Conservation (phyloP, 2,797 vertebrate species). For the Neosilurus hyrtlii region DNA sequence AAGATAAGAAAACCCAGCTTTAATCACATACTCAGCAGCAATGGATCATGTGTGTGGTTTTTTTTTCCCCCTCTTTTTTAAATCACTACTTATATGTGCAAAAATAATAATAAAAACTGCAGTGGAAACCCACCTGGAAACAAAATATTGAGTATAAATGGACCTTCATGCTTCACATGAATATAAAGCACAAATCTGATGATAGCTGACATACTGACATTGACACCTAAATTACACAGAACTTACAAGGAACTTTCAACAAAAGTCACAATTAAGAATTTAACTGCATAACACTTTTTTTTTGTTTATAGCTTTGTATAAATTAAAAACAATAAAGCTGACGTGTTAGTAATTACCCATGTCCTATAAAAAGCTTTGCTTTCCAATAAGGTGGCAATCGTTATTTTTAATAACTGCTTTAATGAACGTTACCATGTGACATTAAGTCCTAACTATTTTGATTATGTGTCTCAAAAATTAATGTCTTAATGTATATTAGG, state of each 20-base stretch:
- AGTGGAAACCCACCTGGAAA: too few species aligned
- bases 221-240: not conserved
- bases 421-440: constrained; percentile 53
- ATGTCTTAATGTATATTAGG: constrained; percentile 61
- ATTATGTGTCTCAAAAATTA: constrained; percentile 51
- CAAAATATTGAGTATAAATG: not conserved
- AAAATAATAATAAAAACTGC: too few species aligned
- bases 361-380: constrained; percentile 45
- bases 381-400: constrained; percentile 45
- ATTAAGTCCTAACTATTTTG: constrained; percentile 53
- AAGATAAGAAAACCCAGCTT: too few species aligned
- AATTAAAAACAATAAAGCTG: constrained; percentile 28
- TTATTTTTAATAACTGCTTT: constrained; percentile 53
- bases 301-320: constrained; percentile 34
- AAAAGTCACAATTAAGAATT: constrained; percentile 17
- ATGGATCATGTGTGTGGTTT: too few species aligned
- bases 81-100: too few species aligned
- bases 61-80: too few species aligned
- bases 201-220: constrained; percentile 1
- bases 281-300: not conserved
- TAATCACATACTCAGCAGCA: too few species aligned
- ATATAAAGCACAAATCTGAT: constrained; percentile 4
- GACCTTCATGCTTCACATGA: not conserved
- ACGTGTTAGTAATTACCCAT: constrained; percentile 30
- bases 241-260: not conserved